Conservation (phyloP, 2,797 vertebrate species). For the Gouania willdenowi region DNA sequence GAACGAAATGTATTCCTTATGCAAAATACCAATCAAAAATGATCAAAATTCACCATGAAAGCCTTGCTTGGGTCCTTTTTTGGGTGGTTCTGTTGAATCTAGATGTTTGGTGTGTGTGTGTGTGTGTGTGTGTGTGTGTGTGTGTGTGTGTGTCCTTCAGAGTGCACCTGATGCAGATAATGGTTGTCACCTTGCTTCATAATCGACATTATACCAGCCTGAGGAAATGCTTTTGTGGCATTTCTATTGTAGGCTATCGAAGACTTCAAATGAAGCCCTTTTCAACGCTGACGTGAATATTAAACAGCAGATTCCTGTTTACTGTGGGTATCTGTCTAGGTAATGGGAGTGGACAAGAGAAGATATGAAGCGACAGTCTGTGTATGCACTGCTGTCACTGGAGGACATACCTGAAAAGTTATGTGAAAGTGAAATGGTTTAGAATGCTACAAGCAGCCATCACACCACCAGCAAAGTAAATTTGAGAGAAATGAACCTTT, state of each 20-base stretch:
- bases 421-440: constrained; percentile 68
- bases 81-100: constrained; percentile 59
- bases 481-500: constrained; percentile 67
- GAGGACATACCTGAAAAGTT: constrained; percentile 52
- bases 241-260: constrained; percentile 34
- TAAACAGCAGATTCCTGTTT: constrained; percentile 48
- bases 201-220: constrained; percentile 33
- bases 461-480: constrained; percentile 66
- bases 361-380: constrained; percentile 59
- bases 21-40: constrained; percentile 58
- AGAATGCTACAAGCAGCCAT: constrained; percentile 56
- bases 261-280: constrained; percentile 26
- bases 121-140: constrained; percentile 14
- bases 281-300: constrained; percentile 44
- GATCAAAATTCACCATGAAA: constrained; percentile 57
- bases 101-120: too few species aligned
- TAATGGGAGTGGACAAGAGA: constrained; percentile 70
- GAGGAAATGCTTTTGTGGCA: constrained; percentile 33
- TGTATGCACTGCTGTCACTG: constrained; percentile 55
- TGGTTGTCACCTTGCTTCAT: constrained; percentile 41
- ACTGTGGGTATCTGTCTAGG: constrained; percentile 57
- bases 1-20: constrained; percentile 57
- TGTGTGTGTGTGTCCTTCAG: constrained; percentile 15
- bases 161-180: constrained; percentile 23
- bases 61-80: constrained; percentile 66